These are phyloP conservation scores for Falco columbarius DNA, from an alignment of 2,797 vertebrate genomes.

Conservation along the genomic window DNA sequence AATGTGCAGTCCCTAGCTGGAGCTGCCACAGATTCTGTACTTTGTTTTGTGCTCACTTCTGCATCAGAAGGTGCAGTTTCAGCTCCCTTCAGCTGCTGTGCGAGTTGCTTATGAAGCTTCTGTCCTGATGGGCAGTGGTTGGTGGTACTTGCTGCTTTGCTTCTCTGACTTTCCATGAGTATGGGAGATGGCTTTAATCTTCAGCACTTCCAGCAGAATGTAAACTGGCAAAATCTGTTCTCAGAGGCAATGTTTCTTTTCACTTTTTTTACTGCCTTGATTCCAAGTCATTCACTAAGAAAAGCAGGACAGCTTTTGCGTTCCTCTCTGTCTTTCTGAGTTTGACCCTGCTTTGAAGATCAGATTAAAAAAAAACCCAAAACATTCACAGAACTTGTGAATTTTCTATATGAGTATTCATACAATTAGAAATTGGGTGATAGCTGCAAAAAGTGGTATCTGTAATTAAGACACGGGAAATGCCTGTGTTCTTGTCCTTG, in stretches of 20 bases:
- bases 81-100: background rate
- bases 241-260: background rate
- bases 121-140: background rate
- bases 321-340: background rate
- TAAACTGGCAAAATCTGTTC: background rate
- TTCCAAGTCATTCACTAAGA: background rate
- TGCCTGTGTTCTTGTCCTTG: background rate
- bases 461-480: background rate
- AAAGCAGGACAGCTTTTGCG: background rate
- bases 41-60: background rate
- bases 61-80: background rate
- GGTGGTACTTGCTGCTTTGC: background rate
- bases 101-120: rapidly evolving
- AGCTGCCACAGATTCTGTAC: background rate
- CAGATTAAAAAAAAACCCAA: background rate
- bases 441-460: background rate
- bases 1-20: background rate
- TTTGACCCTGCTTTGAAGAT: background rate
- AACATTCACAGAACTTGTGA: background rate
- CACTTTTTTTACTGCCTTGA: background rate
- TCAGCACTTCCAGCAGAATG: background rate
- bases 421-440: background rate
- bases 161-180: background rate
- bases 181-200: background rate
- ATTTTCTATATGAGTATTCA: background rate